A percentile compares a stretch with the other conserved stretches of the same genome.
Conservation (phyloP, 92 coral and sea anemone species). For the Phenganax subtilis region DNA sequence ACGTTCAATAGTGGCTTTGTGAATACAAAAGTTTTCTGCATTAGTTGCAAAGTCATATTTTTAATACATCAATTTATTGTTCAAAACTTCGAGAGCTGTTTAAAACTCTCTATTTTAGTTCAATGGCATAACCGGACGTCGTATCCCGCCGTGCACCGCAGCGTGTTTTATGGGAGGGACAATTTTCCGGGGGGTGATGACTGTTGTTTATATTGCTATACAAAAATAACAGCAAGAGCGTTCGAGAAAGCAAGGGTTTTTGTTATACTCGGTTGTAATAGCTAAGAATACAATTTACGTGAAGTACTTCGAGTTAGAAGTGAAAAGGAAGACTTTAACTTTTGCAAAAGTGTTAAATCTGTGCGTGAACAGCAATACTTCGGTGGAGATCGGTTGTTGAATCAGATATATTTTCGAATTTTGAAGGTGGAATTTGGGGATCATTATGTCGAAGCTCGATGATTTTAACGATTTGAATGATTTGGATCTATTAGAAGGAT, state of each 20-base stretch:
- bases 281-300: background rate
- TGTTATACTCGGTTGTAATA: constrained; percentile 2
- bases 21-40: no score
- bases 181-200: constrained; percentile 11
- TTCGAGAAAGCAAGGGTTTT: background rate
- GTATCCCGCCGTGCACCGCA: constrained; percentile 16
- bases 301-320: background rate
- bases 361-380: background rate
- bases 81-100: no score
- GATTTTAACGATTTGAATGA: constrained; percentile 73
- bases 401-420: background rate
- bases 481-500: constrained; percentile 65
- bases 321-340: background rate
- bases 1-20: no score
- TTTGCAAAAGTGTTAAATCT: background rate
- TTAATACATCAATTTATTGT: no score
- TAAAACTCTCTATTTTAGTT: no score
- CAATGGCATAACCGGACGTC: background rate
- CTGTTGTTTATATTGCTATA: background rate
- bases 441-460: constrained; percentile 40
- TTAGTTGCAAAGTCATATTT: no score
- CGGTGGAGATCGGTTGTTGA: background rate
- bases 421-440: background rate
- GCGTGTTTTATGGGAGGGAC: constrained; percentile 23
- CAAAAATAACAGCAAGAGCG: constrained; percentile 2